Conservation (phyloP, 2,113 vertebrate species). For the Pseudolaguvia tuberculata region DNA sequence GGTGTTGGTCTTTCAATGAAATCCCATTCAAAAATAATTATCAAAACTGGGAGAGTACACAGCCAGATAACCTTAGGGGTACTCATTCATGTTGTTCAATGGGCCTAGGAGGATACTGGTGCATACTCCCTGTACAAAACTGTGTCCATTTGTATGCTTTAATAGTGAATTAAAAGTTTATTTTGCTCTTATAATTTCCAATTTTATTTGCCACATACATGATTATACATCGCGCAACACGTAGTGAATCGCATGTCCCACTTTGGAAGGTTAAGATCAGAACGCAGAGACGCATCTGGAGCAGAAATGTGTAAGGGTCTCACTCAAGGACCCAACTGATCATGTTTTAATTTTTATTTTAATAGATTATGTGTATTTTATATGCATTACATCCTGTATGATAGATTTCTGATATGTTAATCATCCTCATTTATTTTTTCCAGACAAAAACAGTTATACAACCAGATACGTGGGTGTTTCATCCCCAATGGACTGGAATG, state of each 20-base stretch:
- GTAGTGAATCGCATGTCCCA: too few species aligned
- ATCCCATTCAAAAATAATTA: too few species aligned
- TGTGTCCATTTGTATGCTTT: constrained; percentile 20
- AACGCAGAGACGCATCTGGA: too few species aligned
- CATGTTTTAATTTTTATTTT: not conserved
- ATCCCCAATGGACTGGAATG: too few species aligned
- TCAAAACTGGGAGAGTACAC: not conserved
- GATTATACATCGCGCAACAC: too few species aligned
- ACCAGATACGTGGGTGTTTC: not conserved
- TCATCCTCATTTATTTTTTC: not conserved
- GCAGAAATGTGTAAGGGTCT: too few species aligned
- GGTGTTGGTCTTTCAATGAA: constrained; percentile 39
- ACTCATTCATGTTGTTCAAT: too few species aligned
- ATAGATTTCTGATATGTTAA: not conserved
- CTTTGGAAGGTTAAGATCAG: too few species aligned
- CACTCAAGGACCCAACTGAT: too few species aligned
- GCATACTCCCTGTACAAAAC: not conserved
- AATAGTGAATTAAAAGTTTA: not conserved
- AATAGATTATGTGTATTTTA: not conserved
- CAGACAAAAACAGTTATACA: not conserved
- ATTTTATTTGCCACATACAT: too few species aligned
- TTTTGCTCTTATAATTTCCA: too few species aligned
- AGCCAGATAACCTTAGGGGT: not conserved
- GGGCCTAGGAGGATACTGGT: not conserved
- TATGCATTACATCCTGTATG: not conserved